Evolutionary conservation across 2,888 invertebrate species (phyloP).

Genomic region (Ormyrus nitidulus): DNA sequence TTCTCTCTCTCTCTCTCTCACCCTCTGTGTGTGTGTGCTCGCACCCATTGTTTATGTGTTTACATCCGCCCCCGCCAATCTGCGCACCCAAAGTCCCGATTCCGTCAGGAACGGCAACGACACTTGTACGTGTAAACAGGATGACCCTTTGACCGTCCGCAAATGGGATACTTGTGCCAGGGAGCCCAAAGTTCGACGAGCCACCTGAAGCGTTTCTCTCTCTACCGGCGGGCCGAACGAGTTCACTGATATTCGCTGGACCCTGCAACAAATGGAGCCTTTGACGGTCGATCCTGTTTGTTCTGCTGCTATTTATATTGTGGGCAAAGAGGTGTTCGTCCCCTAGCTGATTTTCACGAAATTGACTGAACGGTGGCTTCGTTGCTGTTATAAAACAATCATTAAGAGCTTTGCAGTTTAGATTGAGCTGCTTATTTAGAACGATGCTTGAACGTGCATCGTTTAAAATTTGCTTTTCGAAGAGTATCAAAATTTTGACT

Average conservation of each 20-base stretch:
- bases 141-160: conserved; percentile 61
- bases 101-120: conserved; percentile 49
- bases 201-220: conserved; percentile 11
- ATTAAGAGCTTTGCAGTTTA: too few species aligned
- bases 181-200: neutral
- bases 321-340: too few species aligned
- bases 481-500: too few species aligned
- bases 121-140: conserved; percentile 62
- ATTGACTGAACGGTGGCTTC: too few species aligned
- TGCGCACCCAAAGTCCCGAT: neutral
- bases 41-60: conserved; percentile 62
- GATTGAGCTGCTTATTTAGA: too few species aligned
- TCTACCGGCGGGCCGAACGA: neutral
- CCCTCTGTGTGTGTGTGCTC: conserved; percentile 46
- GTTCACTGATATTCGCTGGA: neutral
- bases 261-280: neutral
- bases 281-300: neutral
- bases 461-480: too few species aligned
- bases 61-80: conserved; percentile 62
- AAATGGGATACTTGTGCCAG: conserved; percentile 53
- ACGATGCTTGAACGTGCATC: too few species aligned
- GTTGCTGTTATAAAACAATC: too few species aligned
- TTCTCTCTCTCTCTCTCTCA: too few species aligned
- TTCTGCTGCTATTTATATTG: neutral
- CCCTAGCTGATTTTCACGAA: too few species aligned